A percentile compares a stretch with the other conserved stretches of the same genome.
phyloP scores from a whole-genome alignment of 1,140 invertebrate species.

The Arion vulgaris region DNA sequence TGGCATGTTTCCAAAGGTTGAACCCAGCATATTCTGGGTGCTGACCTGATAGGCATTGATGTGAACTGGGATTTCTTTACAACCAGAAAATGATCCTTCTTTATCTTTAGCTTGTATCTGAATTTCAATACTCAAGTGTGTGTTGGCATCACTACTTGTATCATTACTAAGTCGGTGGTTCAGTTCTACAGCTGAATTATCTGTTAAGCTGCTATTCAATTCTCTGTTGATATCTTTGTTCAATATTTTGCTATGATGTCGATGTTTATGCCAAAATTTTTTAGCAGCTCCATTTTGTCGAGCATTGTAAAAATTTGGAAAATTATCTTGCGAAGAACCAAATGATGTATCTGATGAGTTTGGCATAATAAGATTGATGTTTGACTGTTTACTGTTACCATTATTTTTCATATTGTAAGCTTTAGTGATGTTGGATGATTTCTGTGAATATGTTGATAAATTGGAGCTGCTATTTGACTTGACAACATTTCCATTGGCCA shows the following conservation, averaged over 20 bases:
- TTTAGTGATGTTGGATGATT: slow-evolving; percentile 53
- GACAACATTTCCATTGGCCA: slow-evolving; percentile 63
- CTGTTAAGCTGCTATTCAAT: slow-evolving; percentile 62
- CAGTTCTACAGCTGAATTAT: slow-evolving; percentile 57
- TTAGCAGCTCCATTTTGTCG: slow-evolving; percentile 92
- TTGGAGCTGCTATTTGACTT: slow-evolving; percentile 58
- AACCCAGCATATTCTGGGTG: slow-evolving; percentile 34
- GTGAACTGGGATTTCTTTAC: slow-evolving; percentile 33
- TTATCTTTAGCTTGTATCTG: slow-evolving; percentile 53
- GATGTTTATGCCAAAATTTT: slow-evolving; percentile 92
- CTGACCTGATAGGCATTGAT: slow-evolving; percentile 3
- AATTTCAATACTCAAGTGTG: slow-evolving; percentile 65
- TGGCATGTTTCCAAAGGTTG: slow-evolving; percentile 26
- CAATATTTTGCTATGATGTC: slow-evolving; percentile 77
- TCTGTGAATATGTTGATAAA: slow-evolving; percentile 49
- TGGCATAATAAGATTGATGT: slow-evolving; percentile 60
- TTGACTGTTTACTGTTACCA: slow-evolving; percentile 58
- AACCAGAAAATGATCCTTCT: slow-evolving; percentile 24
- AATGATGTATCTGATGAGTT: slow-evolving; percentile 64
- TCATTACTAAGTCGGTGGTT: slow-evolving; percentile 52
- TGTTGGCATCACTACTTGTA: slow-evolving; percentile 60
- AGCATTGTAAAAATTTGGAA: slow-evolving; percentile 88
- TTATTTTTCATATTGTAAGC: slow-evolving; percentile 57
- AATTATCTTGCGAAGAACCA: slow-evolving; percentile 75
- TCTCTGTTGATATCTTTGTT: slow-evolving; percentile 66